Evolutionary conservation across 2,113 vertebrate genomes (phyloP).

Genomic region (Paedocypris sp.): DNA sequence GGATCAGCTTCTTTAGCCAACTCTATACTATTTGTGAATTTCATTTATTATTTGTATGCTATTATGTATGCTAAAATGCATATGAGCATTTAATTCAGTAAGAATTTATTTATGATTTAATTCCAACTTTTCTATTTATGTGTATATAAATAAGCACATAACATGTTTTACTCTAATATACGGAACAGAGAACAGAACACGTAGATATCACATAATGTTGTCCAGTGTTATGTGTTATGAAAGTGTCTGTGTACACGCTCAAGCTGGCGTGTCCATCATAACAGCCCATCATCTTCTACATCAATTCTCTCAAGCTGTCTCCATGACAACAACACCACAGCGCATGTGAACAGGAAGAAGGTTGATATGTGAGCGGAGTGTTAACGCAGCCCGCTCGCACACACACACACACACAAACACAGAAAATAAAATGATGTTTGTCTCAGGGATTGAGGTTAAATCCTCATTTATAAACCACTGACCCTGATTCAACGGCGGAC

Average conservation of each 20-base stretch:
- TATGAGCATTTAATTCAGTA: too few relatives aligned
- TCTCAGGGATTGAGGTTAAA: not conserved
- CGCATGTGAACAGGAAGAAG: constrained; percentile 54
- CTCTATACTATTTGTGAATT: not conserved
- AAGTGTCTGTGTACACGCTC: constrained; percentile 11
- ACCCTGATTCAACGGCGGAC: not conserved
- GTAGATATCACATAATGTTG: too few relatives aligned
- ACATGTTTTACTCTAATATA: too few relatives aligned
- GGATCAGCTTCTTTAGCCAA: constrained; percentile 3
- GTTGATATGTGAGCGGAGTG: constrained; percentile 59
- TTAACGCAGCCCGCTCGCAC: constrained; percentile 44
- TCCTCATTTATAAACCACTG: constrained; percentile 9
- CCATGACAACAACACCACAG: constrained; percentile 81
- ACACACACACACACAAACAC: constrained; percentile 23
- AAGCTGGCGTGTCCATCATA: constrained; percentile 27
- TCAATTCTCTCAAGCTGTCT: constrained; percentile 64
- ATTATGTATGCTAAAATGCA: too few relatives aligned
- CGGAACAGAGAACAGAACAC: too few relatives aligned
- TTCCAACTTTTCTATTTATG: too few relatives aligned
- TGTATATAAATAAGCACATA: too few relatives aligned
- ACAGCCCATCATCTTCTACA: constrained; percentile 31
- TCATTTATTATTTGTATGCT: too few relatives aligned
- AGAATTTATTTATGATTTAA: too few relatives aligned
- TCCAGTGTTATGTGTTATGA: not conserved
- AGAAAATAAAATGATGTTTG: constrained; percentile 1